phyloP scores from a whole-genome alignment of 2,797 vertebrate genomes.

The Calcarius lapponicus region DNA sequence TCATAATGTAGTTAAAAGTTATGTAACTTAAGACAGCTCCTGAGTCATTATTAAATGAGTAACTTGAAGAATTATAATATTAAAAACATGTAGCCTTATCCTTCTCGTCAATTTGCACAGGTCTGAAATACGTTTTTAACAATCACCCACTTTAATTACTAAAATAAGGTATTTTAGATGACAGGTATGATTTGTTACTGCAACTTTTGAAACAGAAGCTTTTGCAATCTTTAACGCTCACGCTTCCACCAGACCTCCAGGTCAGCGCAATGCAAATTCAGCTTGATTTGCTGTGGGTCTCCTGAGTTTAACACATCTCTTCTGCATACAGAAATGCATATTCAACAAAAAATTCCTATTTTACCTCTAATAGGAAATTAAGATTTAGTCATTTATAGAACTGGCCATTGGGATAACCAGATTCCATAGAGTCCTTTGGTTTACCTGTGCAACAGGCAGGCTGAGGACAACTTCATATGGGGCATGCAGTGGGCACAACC shows the following conservation, averaged over 20 bases:
- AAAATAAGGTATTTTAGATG: conserved; percentile 61
- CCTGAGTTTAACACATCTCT: conserved; percentile 57
- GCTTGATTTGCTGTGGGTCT: conserved; percentile 1
- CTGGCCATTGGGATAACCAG: conserved; percentile 5
- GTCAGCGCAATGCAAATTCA: conserved; percentile 65
- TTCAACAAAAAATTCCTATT: conserved; percentile 44
- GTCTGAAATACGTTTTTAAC: conserved; percentile 23
- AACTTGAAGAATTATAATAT: conserved; percentile 17
- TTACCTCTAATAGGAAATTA: conserved; percentile 64
- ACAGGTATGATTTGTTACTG: conserved; percentile 44
- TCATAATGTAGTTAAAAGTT: conserved; percentile 27
- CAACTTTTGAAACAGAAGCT: conserved; percentile 43
- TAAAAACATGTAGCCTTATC: conserved; percentile 18
- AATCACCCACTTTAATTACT: conserved; percentile 55
- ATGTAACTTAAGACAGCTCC: neutral
- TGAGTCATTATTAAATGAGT: conserved; percentile 24
- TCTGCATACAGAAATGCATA: conserved; percentile 61
- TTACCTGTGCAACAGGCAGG: conserved; percentile 2
- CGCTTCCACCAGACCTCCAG: conserved; percentile 56
- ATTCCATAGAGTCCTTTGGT: conserved; percentile 48
- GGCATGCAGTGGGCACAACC: neutral
- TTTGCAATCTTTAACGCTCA: neutral
- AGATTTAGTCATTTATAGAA: conserved; percentile 64
- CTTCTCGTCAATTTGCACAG: neutral
- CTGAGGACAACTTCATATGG: conserved; percentile 26